Evolutionary conservation across 2,888 invertebrate species (phyloP).

Genomic region (Artemia sp.): DNA sequence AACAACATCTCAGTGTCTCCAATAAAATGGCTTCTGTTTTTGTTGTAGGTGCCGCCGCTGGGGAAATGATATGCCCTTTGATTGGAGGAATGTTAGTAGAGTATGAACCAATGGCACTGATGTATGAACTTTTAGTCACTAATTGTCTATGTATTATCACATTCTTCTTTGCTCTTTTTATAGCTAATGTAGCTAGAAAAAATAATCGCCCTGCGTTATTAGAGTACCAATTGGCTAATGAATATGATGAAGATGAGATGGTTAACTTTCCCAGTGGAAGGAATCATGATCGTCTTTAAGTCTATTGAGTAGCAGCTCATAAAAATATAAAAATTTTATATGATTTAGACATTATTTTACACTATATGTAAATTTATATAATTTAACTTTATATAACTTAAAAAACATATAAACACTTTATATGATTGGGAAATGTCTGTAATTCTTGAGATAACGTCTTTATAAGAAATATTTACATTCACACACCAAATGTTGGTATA

Average conservation of each 20-base stretch:
- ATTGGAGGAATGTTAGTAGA: constrained; percentile 7
- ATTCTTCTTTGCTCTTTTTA: background rate
- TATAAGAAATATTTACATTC: no score
- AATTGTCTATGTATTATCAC: constrained; percentile 1
- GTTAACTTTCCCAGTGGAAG: background rate
- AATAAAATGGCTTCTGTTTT: constrained; percentile 35
- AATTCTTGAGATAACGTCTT: no score
- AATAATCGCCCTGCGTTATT: background rate
- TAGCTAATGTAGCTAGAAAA: no score
- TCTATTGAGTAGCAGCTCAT: no score
- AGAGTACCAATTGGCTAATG: background rate
- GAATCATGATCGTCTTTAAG: no score
- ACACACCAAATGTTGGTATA: no score
- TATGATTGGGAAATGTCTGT: no score
- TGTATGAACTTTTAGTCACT: background rate
- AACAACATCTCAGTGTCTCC: constrained; percentile 33
- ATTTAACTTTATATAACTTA: no score
- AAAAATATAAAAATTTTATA: no score
- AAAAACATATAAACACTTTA: no score
- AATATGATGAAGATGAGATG: constrained; percentile 3
- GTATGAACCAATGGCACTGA: background rate
- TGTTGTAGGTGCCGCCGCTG: constrained; percentile 33
- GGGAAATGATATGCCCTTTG: constrained; percentile 31
- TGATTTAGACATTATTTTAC: no score
- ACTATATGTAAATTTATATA: no score